A percentile compares a stretch with the other conserved stretches of the same genome.
These are phyloP conservation scores for Phoebastria nigripes DNA, from an alignment of 2,797 vertebrate genomes.

Conservation along the genomic window DNA sequence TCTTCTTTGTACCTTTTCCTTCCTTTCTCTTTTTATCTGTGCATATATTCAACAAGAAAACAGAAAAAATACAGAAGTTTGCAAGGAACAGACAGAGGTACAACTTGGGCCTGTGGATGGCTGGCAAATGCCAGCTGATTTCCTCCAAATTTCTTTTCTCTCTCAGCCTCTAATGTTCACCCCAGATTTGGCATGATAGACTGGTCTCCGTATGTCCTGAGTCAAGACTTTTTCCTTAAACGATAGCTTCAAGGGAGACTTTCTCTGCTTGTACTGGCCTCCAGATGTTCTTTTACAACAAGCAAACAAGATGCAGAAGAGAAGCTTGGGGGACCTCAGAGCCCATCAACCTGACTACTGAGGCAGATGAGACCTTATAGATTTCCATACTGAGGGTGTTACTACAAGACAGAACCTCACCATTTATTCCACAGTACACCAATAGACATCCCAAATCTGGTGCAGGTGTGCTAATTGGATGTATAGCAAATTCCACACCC, in stretches of 20 bases:
- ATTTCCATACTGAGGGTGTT: neutral
- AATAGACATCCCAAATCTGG: neutral
- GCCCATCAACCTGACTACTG: neutral
- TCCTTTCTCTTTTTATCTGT: neutral
- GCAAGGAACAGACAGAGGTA: neutral
- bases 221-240: neutral
- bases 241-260: neutral
- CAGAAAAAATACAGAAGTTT: neutral
- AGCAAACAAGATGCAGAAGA: neutral
- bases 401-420: neutral
- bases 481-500: neutral
- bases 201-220: accelerated
- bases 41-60: neutral
- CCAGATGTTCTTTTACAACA: neutral
- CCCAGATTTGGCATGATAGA: neutral
- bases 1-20: neutral
- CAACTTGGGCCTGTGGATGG: neutral
- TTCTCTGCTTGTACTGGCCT: neutral
- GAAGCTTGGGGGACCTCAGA: neutral
- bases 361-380: neutral
- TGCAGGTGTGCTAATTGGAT: neutral
- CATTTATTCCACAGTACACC: neutral
- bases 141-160: neutral
- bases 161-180: neutral
- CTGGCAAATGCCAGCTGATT: neutral